Percentiles rank a stretch among this genome's conserved stretches.
phyloP scores from a whole-genome alignment of 2,113 vertebrate genomes.

The Rattus norvegicus region DNA sequence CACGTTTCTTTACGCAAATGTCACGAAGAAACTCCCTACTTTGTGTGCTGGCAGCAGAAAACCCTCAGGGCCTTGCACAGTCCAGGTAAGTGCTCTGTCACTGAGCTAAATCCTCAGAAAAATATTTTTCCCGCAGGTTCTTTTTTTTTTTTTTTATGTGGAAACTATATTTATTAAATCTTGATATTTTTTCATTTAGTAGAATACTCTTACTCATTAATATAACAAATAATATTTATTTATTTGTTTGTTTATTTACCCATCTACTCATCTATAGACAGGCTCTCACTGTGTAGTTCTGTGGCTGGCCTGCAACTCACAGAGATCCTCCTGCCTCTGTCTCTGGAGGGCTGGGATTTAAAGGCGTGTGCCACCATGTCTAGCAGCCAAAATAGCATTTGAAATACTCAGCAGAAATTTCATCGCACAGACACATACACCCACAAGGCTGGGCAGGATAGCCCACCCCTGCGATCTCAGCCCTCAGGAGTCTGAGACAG shows the following conservation, averaged over 20 bases:
- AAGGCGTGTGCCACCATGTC: accelerated
- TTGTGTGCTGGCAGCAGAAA: background rate
- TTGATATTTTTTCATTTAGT: background rate
- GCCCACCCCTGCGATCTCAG: background rate
- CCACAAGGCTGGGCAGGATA: background rate
- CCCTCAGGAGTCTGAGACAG: background rate
- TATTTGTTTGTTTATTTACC: background rate
- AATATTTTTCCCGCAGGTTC: no score
- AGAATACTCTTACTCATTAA: background rate
- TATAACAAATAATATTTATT: background rate
- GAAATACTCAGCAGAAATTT: background rate
- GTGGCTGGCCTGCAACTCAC: background rate
- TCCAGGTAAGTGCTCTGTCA: background rate
- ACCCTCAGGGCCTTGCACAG: background rate
- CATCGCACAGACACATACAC: background rate
- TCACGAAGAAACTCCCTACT: background rate
- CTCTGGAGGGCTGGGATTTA: background rate
- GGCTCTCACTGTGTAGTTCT: background rate
- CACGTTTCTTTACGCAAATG: background rate
- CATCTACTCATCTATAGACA: background rate
- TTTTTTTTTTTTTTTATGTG: background rate
- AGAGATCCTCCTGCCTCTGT: background rate
- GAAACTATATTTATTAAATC: background rate
- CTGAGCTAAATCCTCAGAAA: background rate
- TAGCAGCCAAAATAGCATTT: background rate